Percentiles rank a stretch among this genome's conserved stretches.
Conservation (phyloP, 2,113 vertebrate species). For the Pelecanoides urinatrix region DNA sequence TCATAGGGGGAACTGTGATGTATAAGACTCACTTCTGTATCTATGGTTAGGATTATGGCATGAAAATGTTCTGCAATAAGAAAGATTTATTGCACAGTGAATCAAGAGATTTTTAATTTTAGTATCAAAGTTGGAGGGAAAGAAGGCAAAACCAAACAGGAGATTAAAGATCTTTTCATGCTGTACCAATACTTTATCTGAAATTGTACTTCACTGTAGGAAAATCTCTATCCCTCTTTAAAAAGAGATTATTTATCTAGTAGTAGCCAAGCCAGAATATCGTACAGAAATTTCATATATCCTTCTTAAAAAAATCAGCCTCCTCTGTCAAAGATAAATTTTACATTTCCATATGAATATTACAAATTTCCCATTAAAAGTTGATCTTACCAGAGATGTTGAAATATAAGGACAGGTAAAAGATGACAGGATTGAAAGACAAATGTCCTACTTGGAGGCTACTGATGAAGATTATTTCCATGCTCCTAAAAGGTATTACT, state of each 20-base stretch:
- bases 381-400: not conserved
- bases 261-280: not conserved
- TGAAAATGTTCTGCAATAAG: not conserved
- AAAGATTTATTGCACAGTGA: not conserved
- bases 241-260: not conserved
- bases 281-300: not conserved
- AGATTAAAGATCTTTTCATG: not conserved
- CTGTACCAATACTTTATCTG: not conserved
- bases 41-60: not conserved
- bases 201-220: not conserved
- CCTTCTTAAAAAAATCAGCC: not conserved
- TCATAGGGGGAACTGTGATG: not conserved
- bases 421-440: not conserved
- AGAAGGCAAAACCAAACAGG: not conserved
- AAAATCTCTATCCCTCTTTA: not conserved
- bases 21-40: not conserved
- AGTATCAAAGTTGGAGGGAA: not conserved
- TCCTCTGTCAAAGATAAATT: not conserved
- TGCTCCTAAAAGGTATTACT: not conserved
- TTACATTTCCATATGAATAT: not conserved
- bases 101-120: not conserved
- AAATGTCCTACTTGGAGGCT: not conserved
- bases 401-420: not conserved
- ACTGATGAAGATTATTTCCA: not conserved
- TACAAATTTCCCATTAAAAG: not conserved